These are phyloP conservation scores for Hiodon alosoides DNA, from an alignment of 2,113 vertebrate species.

Conservation along the genomic window DNA sequence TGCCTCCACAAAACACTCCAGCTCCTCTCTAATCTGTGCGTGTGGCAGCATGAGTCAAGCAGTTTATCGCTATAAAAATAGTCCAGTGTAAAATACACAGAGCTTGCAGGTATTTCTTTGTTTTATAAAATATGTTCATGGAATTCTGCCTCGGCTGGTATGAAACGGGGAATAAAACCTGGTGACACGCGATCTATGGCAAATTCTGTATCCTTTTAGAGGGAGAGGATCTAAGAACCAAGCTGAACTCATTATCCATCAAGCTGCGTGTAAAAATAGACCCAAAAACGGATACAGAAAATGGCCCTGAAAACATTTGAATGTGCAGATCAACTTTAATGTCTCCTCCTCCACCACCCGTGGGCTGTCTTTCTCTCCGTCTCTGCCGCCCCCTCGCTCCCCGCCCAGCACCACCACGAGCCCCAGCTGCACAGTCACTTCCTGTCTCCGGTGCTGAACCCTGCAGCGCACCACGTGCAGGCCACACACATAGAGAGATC, in stretches of 20 bases:
- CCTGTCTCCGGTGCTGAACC: no score
- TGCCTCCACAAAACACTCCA: not conserved
- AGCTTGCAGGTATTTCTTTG: conserved; percentile 1
- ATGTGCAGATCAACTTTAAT: conserved; percentile 15
- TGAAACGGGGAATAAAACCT: not conserved
- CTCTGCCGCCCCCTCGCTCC: conserved; percentile 30
- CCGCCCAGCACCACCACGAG: not conserved
- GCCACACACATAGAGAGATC: no score
- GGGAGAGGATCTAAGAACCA: not conserved
- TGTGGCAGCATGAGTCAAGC: not conserved
- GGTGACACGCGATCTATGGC: not conserved
- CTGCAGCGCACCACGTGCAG: no score
- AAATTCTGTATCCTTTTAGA: conserved; percentile 1
- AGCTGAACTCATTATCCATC: conserved; percentile 14
- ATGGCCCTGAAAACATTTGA: conserved; percentile 9
- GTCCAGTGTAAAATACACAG: not conserved
- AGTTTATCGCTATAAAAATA: not conserved
- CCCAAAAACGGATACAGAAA: conserved; percentile 4
- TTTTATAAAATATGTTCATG: conserved; percentile 16
- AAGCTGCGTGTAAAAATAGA: conserved; percentile 18
- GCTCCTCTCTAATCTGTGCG: not conserved
- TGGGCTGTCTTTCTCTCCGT: conserved; percentile 6
- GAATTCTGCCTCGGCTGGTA: conserved; percentile 1
- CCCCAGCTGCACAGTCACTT: not conserved
- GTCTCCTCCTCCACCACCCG: conserved; percentile 6